phyloP scores from a whole-genome alignment of 2,888 invertebrate species.

The Andrena trimmerana region DNA sequence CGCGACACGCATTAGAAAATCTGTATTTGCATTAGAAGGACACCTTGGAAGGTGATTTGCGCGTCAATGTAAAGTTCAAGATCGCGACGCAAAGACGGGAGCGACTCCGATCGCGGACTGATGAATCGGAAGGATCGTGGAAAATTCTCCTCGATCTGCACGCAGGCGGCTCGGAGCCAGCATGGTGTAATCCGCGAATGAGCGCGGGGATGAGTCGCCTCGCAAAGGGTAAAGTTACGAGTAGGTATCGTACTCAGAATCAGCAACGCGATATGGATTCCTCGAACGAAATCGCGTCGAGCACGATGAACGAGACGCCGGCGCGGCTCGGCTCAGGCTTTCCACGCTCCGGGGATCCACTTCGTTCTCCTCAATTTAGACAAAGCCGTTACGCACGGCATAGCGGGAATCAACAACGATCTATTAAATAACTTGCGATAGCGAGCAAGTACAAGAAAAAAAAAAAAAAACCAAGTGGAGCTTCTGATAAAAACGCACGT shows the following conservation, averaged over 20 bases:
- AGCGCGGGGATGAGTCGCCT: background rate
- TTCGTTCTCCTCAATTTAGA: no score
- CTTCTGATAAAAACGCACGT: constrained; percentile 15
- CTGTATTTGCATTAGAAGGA: constrained; percentile 14
- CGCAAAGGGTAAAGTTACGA: background rate
- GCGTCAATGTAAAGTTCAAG: constrained; percentile 21
- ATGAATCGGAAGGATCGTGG: background rate
- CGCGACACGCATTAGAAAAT: constrained; percentile 18
- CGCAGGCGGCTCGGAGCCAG: no score
- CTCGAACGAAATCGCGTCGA: constrained; percentile 48
- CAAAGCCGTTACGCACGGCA: no score
- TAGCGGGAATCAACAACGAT: background rate
- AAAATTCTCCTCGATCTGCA: background rate
- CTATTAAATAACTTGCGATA: background rate
- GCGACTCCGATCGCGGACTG: background rate
- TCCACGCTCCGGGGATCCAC: background rate
- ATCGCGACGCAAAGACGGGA: constrained; percentile 1
- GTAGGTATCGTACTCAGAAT: constrained; percentile 4
- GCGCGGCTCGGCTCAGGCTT: background rate
- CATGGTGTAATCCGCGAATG: background rate
- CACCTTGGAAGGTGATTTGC: constrained; percentile 22
- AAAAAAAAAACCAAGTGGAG: background rate
- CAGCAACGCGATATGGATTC: constrained; percentile 28
- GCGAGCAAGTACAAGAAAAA: background rate
- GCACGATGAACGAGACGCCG: background rate